Base-by-base conservation (phyloP, 2,888 invertebrate genomes). In the Galerucella nymphaeae region DNA sequence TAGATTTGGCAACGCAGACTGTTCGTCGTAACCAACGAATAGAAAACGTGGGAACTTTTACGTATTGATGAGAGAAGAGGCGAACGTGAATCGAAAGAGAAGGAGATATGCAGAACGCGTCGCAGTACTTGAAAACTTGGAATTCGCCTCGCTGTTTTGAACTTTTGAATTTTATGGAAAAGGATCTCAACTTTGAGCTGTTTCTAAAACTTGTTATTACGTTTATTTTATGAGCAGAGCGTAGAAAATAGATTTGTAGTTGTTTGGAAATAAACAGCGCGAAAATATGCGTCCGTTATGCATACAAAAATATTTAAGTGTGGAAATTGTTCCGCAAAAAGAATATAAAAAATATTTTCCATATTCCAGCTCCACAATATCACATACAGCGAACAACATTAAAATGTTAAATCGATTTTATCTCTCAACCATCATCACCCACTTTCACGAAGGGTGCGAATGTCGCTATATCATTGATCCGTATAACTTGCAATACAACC, bases 41-140 rank as follows among this genome's bases (percentile, higher is more conserved):
- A 78, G 79, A 78, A 79, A 79, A 77, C 79, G 79, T 79, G 79
- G 78, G 79, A 79, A 79, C 76, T 68, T 48, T 68, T 62, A 71
- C 50, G 63, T 70, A 70, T 70, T 65, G 68, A 62, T 63, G 61
- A 65, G 67, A 65, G 48, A 59, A 63, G 69, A 66, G 45, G 71
- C 45, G 38, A 62, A 66, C 18, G 55, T 63, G 66, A 58, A 70
- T 41, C 67, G 67, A 70, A 58, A 41, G 70, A 72, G 72, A 59
- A 45, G 41, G 61, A 66, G 50, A 55, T 53, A 71, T 59, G 66
- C 57, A 58, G 58, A 61, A 59, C 53, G 18, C 48, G 48, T 16
- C 63, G 63, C 20, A 45, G 30, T 67, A 66, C 68, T 72, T 58
- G 64, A 59, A 72, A 70, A 73, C 73, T 73, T 70, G 66, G 66